Base-by-base conservation (phyloP, 2,888 invertebrate species). In the Parnassius mnemosyne region DNA sequence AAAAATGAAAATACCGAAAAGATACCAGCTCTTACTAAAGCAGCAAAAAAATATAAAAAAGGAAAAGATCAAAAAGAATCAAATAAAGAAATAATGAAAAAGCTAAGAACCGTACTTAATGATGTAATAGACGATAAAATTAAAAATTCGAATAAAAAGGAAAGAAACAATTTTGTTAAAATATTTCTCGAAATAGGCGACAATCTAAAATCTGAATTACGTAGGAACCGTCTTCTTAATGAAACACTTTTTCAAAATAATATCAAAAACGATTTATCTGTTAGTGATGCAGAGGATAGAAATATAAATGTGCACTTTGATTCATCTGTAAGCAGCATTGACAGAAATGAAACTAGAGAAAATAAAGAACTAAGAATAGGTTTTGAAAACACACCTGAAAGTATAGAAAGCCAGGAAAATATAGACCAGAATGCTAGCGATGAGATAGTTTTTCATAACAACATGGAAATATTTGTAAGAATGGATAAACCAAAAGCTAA, bases 401-500 rank as follows among this genome's bases (percentile, higher is more conserved):
- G 11, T n/a, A n/a, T 5, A 47, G 47, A 47, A 9, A n/a, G 7
- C 7, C n/a, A 47, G 7, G 13, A 3, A 13, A n/a, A 13, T 1
- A 13, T 2, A 47, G 47, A 47, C 5, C 3, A 44, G 3, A 3
- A 11, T 44, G n/a, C 47, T 3, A 47, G 42, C 10, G 52, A 61
- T 53, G 52, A 61, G 3, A 56, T 61, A n/a, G 55, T 61, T 20
- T 34, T 61, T 16, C 51, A 56, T 13, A 56, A 61, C n/a, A 61
- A 61, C 47, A 56, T 61, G 61, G 61, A 61, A 52, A 52, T 61
- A 11, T 56, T 52, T 56, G 61, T 64, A 16, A 55, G 46, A 51
- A 60, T 58, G 56, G 51, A 60, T 55, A 57, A 49, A 62, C 53
- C 20, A 51, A n/a, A 13, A 3, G 11, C 5, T 5, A 11, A 13